Base-by-base conservation (phyloP, 2,888 invertebrate genomes). In the Aleiodes alternator region DNA sequence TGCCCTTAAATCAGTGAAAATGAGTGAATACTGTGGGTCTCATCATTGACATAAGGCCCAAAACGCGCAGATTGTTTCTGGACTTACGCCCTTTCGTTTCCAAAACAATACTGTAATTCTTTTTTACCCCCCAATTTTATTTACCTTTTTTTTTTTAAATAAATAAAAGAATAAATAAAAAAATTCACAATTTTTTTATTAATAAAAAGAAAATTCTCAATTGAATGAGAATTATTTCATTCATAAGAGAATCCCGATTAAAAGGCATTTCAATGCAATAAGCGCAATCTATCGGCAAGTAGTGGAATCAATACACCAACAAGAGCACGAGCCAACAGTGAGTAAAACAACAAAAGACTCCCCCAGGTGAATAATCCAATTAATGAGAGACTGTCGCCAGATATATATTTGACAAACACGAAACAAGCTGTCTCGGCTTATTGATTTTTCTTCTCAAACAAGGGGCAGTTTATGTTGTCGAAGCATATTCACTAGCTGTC, bases 351-450 rank as follows among this genome's bases (percentile, higher is more conserved):
- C 11, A 23, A 29, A 34, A 50, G 48, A 61, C 31, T 59, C n/a
- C 50, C 29, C 50, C 57, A 59, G 51, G 31, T 59, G 71, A 71
- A 71, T 34, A 59, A 61, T 61, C 51, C 31, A 12, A 14, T 50
- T 50, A 61, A 59, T 56, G 56, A 43, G 1, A 56, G 11, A 51
- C 61, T 61, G 70, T 70, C 74, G 64, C 70, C 74, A 64, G 61
- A 55, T 70, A 61, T 64, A 55, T 70, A 61, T 64, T 55, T 64
- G 53, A 29, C 53, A 64, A 73, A 73, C 73, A 74, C 69, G 74
- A 59, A 43, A 31, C 53, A 53, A 53, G 4, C 64, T 56, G 74
- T 75, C 74, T 38, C 70, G 74, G 38, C 70, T 48, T 70, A 75
- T 75, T 43, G 74, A 75, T 75, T 75, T 55, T 53, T 48, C 48